Base-by-base conservation (phyloP, 2,797 vertebrate species). In the Pampus argenteus region DNA sequence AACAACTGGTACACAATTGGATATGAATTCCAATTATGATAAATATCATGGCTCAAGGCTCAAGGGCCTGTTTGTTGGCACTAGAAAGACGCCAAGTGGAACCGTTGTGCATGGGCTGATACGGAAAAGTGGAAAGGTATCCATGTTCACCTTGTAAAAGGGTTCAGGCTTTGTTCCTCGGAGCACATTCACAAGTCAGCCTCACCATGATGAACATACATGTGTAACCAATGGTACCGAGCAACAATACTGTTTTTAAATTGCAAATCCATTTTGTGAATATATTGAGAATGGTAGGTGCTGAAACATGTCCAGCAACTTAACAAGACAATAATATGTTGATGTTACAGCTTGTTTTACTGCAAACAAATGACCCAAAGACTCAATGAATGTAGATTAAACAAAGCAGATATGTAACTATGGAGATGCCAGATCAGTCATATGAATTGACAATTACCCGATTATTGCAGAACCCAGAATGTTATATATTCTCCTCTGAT, bases 11-110 rank as follows among this genome's bases (percentile, higher is more conserved):
- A 63, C 50, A 75, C 74, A 81, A 77, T 83, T 87, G 66, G 68
- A 86, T 90, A 82, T 84, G 78, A 85, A 85, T 86, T 84, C 66
- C 79, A 77, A 84, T 84, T 86, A 85, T 82, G 81, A 91, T 84
- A 85, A 89, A 91, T 86, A 66, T 50, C 34, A 6, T 8, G 45
- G 66, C 71, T 84, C 11, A 50, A 76, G 79, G 74, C 61, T 0
- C 47, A 38, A 34, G 59, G 26, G 51, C 28, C 71, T 79, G 70
- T 86, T 82, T 86, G 66, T 65, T 83, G 79, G 75, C 25, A 31
- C 15, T 49, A 22, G 28, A 83, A 77, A 66, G 66, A 66, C 29
- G 36, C 67, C 71, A 76, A 74, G 63, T 73, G 65, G 50, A 85
- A 80, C 49, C 47, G 72, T 74, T 81, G 42, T 86, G 64, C 67